Base-by-base conservation (phyloP, 2,888 invertebrate genomes). In the Dioctria rufipes region DNA sequence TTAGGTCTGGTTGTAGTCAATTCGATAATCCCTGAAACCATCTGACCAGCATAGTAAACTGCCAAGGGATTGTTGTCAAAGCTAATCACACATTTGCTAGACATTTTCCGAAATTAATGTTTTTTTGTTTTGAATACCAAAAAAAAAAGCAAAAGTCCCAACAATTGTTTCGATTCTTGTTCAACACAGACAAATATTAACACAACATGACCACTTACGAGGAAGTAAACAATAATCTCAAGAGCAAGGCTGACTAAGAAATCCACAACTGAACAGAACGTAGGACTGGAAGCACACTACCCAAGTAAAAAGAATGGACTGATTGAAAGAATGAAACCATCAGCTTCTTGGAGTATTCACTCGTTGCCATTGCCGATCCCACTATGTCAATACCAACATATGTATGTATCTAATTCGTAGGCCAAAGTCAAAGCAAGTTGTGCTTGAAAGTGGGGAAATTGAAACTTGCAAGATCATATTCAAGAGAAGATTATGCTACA, bases 41-140 rank as follows among this genome's bases (percentile, higher is more conserved):
- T 83, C 82, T 88, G 88, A 39, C 89, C 89, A 81, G 88, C 88
- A 85, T 87, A 89, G 80, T 86, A 89, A 61, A 89, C 86, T n/a
- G 86, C 87, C 78, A 87, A 81, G 43, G 87, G 86, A 84, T 86
- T 86, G 78, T 85, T 88, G 80, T 88, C 88, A 77, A 88, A 89
- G 77, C 82, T 83, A 71, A 88, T 86, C n/a, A 84, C 86, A 65
- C 87, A 88, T 82, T 88, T 87, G 81, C 87, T 88, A 60, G 87
- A 84, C 89, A 88, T 88, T 4, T 43, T 81, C 67, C 4, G 54
- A 6, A 11, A 11, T 11, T 4, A 11, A 54, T 54, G 1, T n/a
- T 54, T 11, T n/a, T 54, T 54, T 54, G 3, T 11, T 54, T 54
- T 11, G n/a, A 54, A 54, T 11, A 2, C 2, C 11, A n/a, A 54